Evolutionary conservation across 37 sponge, comb jelly and placozoan species (phyloP).

Genomic region (Aphrocallistes beatrix): DNA sequence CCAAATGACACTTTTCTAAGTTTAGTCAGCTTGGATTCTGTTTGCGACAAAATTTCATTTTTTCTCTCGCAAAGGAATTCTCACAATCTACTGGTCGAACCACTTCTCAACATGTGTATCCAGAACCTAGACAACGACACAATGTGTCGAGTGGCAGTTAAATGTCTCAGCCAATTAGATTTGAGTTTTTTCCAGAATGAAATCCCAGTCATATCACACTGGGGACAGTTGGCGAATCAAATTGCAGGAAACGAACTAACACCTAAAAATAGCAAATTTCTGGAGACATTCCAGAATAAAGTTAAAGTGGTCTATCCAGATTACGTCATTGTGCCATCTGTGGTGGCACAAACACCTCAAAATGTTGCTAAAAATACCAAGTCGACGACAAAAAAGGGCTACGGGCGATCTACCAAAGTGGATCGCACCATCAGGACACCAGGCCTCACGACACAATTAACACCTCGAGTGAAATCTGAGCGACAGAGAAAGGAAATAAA

Average conservation of each 20-base stretch:
- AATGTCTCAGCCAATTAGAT: not conserved
- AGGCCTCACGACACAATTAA: no score
- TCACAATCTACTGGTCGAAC: not conserved
- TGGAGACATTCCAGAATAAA: not conserved
- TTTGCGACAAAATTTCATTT: not conserved
- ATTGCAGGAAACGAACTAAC: not conserved
- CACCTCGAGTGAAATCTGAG: not conserved
- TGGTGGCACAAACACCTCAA: not conserved
- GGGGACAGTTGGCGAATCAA: not conserved
- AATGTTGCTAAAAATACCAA: not conserved
- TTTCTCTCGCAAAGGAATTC: not conserved
- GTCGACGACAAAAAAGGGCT: not conserved
- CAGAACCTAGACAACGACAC: not conserved
- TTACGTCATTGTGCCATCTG: not conserved
- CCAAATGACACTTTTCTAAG: not conserved
- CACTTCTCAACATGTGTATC: not conserved
- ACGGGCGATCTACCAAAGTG: not conserved
- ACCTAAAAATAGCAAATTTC: not conserved
- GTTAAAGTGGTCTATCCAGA: not conserved
- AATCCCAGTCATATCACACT: not conserved
- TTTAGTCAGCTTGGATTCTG: not conserved
- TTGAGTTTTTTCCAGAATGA: not conserved
- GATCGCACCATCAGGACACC: not conserved
- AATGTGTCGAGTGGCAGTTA: not conserved
- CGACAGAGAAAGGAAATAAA: not conserved